Evolutionary conservation across 2,888 invertebrate species (phyloP), one percentile per base, ranked within the genome.

Genomic region (Lithophane socia): DNA sequence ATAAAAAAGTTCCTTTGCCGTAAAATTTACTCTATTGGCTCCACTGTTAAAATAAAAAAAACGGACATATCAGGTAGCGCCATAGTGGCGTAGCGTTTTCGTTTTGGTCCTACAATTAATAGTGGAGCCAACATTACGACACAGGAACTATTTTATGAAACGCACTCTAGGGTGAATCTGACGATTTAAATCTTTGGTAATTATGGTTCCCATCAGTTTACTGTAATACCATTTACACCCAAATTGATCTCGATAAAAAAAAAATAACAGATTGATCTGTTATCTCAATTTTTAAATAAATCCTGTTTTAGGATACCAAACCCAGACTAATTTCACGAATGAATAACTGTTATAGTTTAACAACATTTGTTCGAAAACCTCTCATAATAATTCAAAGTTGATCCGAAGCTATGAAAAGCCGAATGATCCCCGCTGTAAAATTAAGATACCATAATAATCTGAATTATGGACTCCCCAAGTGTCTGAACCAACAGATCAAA

Each of bases 401-500:
- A 81, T 82, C n/a, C 42, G 56, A 73, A 73, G 63, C 75, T 60
- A 16, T 52, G 67, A 61, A 77, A 78, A 71, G 56, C 65, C 60
- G 49, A 65, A 76, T 63, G 58, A 83, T 76, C 71, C 63, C 63
- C n/a, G 52, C 86, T 88, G 86, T 77, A 56, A 86, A 88, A 86
- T 84, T 86, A 80, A 88, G 87, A 86, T 88, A 86, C 76, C 72
- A 75, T 68, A 58, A 78, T 78, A 82, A 78, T 82, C 76, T 77
- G 73, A 84, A 86, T 80, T 78, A 79, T 67, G 86, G 77, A 82
- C 42, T 78, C 70, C 47, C 73, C 21, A 75, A 86, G 69, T 78
- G 70, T 82, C 86, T 86, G 86, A 86, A 86, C 47, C 49, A 87
- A 87, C 86, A 86, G 83, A 85, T 85, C 68, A 72, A 78, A 72